These are phyloP conservation scores for Stenoptilia bipunctidactyla DNA, from an alignment of 2,888 invertebrate species.

Conservation along the genomic window DNA sequence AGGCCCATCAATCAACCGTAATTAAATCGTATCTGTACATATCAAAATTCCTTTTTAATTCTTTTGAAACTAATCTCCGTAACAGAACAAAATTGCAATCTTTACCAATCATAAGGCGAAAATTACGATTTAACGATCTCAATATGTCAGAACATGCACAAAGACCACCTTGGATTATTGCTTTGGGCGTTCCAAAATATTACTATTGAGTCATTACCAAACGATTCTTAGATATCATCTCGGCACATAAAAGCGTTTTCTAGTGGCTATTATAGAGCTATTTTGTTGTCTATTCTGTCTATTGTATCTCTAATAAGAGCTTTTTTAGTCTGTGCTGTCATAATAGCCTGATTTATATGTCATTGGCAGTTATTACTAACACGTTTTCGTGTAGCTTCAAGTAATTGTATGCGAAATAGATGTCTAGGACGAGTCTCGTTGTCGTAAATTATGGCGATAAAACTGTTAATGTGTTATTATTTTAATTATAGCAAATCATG, in stretches of 20 bases:
- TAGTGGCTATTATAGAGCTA: slow-evolving; percentile 20
- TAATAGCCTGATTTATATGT: slow-evolving; percentile 22
- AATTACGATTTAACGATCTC: slow-evolving; percentile 32
- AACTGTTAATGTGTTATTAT: slow-evolving; percentile 15
- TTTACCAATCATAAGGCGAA: slow-evolving; percentile 24
- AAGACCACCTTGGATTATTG: slow-evolving; percentile 18
- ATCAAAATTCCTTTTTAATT: background rate
- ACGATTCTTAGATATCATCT: too few species aligned
- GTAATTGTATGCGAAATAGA: background rate
- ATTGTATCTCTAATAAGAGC: slow-evolving; percentile 17
- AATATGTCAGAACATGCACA: slow-evolving; percentile 22
- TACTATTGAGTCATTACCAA: slow-evolving; percentile 46
- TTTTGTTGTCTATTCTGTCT: slow-evolving; percentile 32
- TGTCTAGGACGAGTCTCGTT: slow-evolving; percentile 27
- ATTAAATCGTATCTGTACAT: too few species aligned
- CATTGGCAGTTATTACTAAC: slow-evolving; percentile 13
- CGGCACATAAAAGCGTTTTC: background rate
- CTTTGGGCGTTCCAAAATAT: slow-evolving; percentile 29
- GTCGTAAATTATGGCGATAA: slow-evolving; percentile 22
- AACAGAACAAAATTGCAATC: slow-evolving; percentile 18
- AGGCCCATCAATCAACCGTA: too few species aligned
- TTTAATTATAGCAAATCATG: background rate
- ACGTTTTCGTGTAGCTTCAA: too few species aligned
- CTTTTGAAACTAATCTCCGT: background rate
- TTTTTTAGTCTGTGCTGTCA: too few species aligned